phyloP scores from a whole-genome alignment of 2,888 invertebrate genomes.

The Cosmorhoe ocellata region DNA sequence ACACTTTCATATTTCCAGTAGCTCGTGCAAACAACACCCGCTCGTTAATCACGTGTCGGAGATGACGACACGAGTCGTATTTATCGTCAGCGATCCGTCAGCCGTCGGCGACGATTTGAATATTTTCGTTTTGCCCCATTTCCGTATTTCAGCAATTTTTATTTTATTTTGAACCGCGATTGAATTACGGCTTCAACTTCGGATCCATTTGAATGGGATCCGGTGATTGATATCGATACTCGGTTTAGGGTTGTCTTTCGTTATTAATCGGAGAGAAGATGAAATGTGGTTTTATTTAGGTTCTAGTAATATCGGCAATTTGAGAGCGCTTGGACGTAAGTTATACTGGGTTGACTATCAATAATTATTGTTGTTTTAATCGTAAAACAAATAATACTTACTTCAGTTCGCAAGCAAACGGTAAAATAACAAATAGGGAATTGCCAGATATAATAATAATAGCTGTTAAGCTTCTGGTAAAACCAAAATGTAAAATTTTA shows the following conservation, averaged over 20 bases:
- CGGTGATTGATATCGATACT: constrained; percentile 27
- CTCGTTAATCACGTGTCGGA: background rate
- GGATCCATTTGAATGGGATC: constrained; percentile 10
- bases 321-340: too few relatives aligned
- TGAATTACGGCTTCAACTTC: constrained; percentile 22
- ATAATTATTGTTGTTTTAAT: too few relatives aligned
- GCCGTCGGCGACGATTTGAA: constrained; percentile 42
- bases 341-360: too few relatives aligned
- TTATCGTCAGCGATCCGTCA: constrained; percentile 55
- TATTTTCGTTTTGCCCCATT: constrained; percentile 32
- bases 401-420: too few relatives aligned
- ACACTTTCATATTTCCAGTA: too few relatives aligned
- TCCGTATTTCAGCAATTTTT: constrained; percentile 28
- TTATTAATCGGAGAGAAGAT: background rate
- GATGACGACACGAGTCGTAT: constrained; percentile 46
- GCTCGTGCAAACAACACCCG: too few relatives aligned
- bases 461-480: too few relatives aligned
- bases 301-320: too few relatives aligned
- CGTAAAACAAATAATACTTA: too few relatives aligned
- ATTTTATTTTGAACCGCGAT: constrained; percentile 25
- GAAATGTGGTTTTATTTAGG: background rate
- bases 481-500: background rate
- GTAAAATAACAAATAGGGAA: too few relatives aligned
- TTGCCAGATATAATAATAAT: too few relatives aligned
- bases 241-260: constrained; percentile 6